A percentile compares a stretch with the other conserved stretches of the same genome.
These are phyloP conservation scores for Drosophila cyrtoloma DNA, from an alignment of 2,888 invertebrate species.

Conservation along the genomic window DNA sequence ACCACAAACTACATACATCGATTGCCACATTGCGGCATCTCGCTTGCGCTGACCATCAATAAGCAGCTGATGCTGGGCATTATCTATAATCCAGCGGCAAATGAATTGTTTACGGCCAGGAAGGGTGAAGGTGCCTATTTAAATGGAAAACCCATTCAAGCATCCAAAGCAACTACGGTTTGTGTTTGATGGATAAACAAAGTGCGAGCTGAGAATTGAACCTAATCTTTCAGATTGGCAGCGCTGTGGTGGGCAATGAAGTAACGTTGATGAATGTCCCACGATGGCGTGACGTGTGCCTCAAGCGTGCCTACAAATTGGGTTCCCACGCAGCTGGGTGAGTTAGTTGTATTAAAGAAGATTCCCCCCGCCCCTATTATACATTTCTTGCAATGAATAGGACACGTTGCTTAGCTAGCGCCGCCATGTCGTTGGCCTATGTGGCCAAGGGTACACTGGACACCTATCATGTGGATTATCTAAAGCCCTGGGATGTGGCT, in stretches of 20 bases:
- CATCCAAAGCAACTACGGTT: constrained; percentile 74
- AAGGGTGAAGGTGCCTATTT: constrained; percentile 91
- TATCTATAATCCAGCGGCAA: constrained; percentile 90
- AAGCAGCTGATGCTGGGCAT: constrained; percentile 89
- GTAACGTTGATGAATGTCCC: constrained; percentile 77
- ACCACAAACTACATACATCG: constrained; percentile 92
- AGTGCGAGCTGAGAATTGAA: neutral
- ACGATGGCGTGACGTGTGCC: constrained; percentile 75
- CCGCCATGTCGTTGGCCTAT: constrained; percentile 89
- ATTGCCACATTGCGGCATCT: constrained; percentile 89
- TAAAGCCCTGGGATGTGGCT: constrained; percentile 92
- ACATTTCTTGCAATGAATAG: constrained; percentile 47
- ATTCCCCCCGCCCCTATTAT: neutral
- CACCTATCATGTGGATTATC: constrained; percentile 89
- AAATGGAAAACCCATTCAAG: constrained; percentile 88
- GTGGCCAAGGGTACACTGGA: constrained; percentile 90
- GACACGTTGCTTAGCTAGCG: constrained; percentile 88
- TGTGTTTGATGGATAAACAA: constrained; percentile 29
- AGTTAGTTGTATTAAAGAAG: constrained; percentile 8
- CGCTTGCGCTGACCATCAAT: constrained; percentile 87
- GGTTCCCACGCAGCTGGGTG: constrained; percentile 81
- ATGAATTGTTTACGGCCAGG: constrained; percentile 90
- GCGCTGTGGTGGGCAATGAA: constrained; percentile 79
- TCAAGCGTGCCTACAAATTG: constrained; percentile 80
- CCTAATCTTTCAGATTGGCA: constrained; percentile 69